Evolutionary conservation across 2,797 vertebrate genomes (phyloP), one percentile per base, ranked within the genome.

Genomic region (Botia almorhae): DNA sequence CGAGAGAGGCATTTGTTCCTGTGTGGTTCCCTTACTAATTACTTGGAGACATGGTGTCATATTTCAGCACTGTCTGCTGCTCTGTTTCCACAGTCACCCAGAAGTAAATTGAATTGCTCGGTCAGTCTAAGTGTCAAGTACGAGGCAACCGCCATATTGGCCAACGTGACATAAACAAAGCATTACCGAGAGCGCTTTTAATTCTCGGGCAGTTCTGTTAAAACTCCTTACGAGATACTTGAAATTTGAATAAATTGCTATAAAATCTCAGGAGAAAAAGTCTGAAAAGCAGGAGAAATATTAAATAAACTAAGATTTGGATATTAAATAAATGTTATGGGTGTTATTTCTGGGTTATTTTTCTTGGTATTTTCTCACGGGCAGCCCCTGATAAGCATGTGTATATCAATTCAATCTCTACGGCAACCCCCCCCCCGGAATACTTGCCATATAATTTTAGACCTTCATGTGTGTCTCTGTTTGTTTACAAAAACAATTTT

Each of bases 11-110:
- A 81, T 70, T 69, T 55, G 60, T 19, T 19, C 53, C 13, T 26
- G 55, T 83, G 60, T 29, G 55, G 61, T 43, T 65, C 51, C 69
- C 39, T 80, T 60, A 19, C 65, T 82, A 84, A 84, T 84, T 84
- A 69, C 48, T 86, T 84, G 80, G 51, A 82, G 60, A 48, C 48
- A 63, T 58, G 61, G 74, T 81, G 81, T 81, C 53, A 53, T 82
- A 72, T 84, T 86, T 74, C 73, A 60, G 69, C n/a, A 10, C 43
- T 19, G 21, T 68, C 70, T 71, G 60, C 64, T 51, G 17, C 75
- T 72, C 19, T 83, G 63, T 14, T 73, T 50, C 53, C 43, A 73
- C 36, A 67, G 13, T 21, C 72, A 82, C 33, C 8, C 13, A 11
- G 2, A 46, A 17, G 65, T 50, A 39, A 61, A 48, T 36, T 53